phyloP scores from a whole-genome alignment of 2,113 vertebrate species.

The Puntigrus tetrazona region DNA sequence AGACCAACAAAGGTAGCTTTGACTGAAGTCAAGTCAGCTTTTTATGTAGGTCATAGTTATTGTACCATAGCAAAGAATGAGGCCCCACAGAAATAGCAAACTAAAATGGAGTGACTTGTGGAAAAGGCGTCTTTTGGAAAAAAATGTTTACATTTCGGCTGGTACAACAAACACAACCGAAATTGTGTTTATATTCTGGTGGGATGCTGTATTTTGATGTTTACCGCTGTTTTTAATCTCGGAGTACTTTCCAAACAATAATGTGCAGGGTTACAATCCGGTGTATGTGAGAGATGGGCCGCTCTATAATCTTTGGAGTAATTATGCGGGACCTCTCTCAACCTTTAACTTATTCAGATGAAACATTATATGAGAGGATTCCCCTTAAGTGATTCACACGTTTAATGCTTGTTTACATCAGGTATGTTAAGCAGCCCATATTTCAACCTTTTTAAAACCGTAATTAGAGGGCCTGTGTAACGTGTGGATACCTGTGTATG shows the following conservation, averaged over 20 bases:
- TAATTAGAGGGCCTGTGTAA: conserved; percentile 25
- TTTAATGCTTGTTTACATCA: conserved; percentile 57
- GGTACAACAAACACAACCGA: background rate
- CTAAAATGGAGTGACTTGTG: conserved; percentile 4
- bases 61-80: conserved; percentile 25
- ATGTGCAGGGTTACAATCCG: conserved; percentile 19
- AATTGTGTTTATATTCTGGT: background rate
- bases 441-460: conserved; percentile 1
- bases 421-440: conserved; percentile 10
- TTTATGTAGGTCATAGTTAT: conserved; percentile 33
- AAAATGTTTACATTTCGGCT: background rate
- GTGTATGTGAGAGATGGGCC: background rate
- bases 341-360: conserved; percentile 21
- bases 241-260: background rate
- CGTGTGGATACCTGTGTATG: background rate
- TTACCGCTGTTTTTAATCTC: background rate
- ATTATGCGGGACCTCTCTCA: conserved; percentile 34
- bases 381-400: conserved; percentile 58
- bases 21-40: background rate
- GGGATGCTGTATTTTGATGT: background rate
- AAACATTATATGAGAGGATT: conserved; percentile 57
- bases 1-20: background rate
- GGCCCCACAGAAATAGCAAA: conserved; percentile 3
- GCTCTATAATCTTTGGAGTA: conserved; percentile 32
- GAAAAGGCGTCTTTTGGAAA: conserved; percentile 8